Evolutionary conservation across 2,888 invertebrate species (phyloP), one percentile per base, ranked within the genome.

Genomic region (Meliscaeva auricollis): DNA sequence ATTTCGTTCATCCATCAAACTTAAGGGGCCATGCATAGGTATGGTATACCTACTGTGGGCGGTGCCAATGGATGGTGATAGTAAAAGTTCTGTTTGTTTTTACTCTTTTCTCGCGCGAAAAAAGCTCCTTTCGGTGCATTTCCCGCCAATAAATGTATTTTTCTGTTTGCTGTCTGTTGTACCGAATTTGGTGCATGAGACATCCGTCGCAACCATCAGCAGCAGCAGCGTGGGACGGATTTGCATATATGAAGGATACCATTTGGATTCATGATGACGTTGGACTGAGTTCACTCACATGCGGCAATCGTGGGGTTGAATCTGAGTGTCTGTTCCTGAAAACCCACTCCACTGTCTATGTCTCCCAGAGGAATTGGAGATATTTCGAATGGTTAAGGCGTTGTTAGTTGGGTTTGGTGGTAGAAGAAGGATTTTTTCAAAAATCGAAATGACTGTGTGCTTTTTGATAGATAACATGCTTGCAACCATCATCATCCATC

Each of bases 131-230:
- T 26, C 22, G 46, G 46, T 78, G 82, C 68, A 83, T 83, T 83
- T 83, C 74, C 83, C 79, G 83, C 74, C 78, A 83, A 83, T 79
- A 83, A 83, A 83, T 79, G 69, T 83, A 79, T 79, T 78, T 78
- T 74, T 79, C 69, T 69, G 62, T 78, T 68, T 54, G 83, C 73
- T 78, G 83, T 83, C 69, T 73, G 54, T 58, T 78, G 64, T 72
- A 48, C 56, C 17, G 17, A 22, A 26, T 70, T 72, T 11, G 15
- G 30, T 64, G 70, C 54, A 46, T 13, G 58, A 30, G 17, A 32
- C 72, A 72, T 58, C 72, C 72, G 72, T 58, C 35, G 58, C 58
- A 46, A 13, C 11, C 15, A 44, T 2, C 2, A 32, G 30, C 20
- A 32, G 44, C 20, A 20, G 26, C 26, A 4, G 26, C 13, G 35